Evolutionary conservation across 2,113 vertebrate genomes (phyloP).

Genomic region (Mixornis gularis): DNA sequence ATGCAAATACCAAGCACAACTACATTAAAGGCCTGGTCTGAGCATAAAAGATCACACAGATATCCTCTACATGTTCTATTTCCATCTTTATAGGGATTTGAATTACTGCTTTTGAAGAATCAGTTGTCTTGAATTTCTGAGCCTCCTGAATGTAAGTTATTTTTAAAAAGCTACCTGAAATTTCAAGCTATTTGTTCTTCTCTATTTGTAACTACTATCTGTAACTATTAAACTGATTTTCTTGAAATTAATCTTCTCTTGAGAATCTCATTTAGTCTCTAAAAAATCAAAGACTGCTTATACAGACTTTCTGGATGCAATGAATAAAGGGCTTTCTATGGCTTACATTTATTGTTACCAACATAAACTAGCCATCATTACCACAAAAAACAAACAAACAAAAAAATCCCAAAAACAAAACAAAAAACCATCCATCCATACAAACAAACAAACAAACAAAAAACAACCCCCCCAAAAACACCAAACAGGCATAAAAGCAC

Average conservation of each 20-base stretch:
- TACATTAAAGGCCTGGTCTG: background rate
- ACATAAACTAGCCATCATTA: background rate
- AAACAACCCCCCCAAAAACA: no score
- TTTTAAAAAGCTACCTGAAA: background rate
- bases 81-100: background rate
- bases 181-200: background rate
- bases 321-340: background rate
- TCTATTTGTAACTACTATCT: background rate
- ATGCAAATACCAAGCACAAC: background rate
- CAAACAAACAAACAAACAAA: background rate
- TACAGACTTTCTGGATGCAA: background rate
- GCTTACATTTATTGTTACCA: background rate
- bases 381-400: background rate
- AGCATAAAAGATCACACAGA: background rate
- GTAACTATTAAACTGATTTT: background rate
- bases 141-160: background rate
- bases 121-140: background rate
- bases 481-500: background rate
- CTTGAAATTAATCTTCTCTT: background rate
- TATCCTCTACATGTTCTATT: background rate
- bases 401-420: no score
- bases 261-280: background rate
- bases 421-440: background rate
- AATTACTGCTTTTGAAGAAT: background rate
- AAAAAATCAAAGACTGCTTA: background rate